Evolutionary conservation across 2,113 vertebrate species (phyloP), one percentile per base, ranked within the genome.

Genomic region (Ammospiza nelsoni): DNA sequence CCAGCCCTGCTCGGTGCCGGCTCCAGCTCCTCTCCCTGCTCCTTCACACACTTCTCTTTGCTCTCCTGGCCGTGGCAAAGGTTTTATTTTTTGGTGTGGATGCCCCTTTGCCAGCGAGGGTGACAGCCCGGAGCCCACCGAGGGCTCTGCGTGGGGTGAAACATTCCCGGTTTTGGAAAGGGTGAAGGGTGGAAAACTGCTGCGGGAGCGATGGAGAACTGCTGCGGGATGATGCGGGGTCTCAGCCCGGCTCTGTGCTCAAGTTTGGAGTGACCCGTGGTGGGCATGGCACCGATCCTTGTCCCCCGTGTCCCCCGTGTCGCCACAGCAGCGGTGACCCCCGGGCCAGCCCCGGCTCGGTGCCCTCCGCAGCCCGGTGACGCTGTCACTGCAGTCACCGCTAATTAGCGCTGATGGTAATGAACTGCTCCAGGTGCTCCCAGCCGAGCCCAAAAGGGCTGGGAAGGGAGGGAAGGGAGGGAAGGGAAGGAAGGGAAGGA

Each of bases 1-100:
- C 25, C 62, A 3, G 5, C 23, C 19, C 33, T 6, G n/a, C 77
- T 29, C 11, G 27, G 43, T 9, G 3, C 51, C 49, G 41, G 21
- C 69, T 46, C 35, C 65, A 37, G 62, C 6, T 63, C 37, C 10
- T 39, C 37, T 39, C 37, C 37, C 37, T 39, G 37, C 37, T 39
- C 39, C 59, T 17, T 17, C 2, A 0, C 41, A 10, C 2, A 0
- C 31, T 62, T 5, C 43, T 22, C 59, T 23, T 12, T 6, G 57
- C 73, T 62, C 59, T 1, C 28, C 20, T 2, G 73, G 22, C 3
- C 0, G 13, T 2, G 54, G 44, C 13, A 12, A 52, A 79, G 49
- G 2, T 3, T 0, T 12, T 41, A 14, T 11, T 13, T 14, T 15
- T 15, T 7, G 33, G 39, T 11, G 21, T 0, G 49, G 35, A 52